Evolutionary conservation across 2,797 vertebrate species (phyloP).

Genomic region (Lacerta bilineata): DNA sequence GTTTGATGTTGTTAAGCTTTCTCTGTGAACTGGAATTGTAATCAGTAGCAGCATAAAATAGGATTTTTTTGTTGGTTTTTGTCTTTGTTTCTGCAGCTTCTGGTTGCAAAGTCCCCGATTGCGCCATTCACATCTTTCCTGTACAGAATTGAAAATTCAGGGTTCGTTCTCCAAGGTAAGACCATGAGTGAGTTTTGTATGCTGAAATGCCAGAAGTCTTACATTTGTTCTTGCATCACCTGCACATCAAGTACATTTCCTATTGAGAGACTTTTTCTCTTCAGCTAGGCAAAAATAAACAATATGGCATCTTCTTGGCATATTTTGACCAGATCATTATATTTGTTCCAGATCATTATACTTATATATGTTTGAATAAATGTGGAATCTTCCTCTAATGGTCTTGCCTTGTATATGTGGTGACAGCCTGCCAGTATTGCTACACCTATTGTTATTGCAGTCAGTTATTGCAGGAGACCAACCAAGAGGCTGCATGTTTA

Average conservation of each 20-base stretch:
- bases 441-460: neutral
- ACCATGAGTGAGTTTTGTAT: constrained; percentile 15
- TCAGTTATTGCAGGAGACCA: neutral
- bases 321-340: constrained; percentile 25
- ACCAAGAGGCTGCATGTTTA: neutral
- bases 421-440: neutral
- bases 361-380: constrained; percentile 1
- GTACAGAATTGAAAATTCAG: constrained; percentile 83
- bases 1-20: neutral
- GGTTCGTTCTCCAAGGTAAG: constrained; percentile 86
- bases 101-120: constrained; percentile 86
- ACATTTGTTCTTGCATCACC: constrained; percentile 5
- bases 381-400: neutral
- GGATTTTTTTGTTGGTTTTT: constrained; percentile 11
- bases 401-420: neutral
- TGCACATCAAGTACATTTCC: constrained; percentile 15
- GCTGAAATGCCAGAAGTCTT: constrained; percentile 34
- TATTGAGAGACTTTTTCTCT: constrained; percentile 26
- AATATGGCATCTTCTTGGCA: constrained; percentile 35
- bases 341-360: neutral
- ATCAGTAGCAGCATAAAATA: constrained; percentile 13
- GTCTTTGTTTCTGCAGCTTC: constrained; percentile 78
- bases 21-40: constrained; percentile 34
- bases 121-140: constrained; percentile 81
- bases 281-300: constrained; percentile 30